phyloP scores from a whole-genome alignment of 2,113 vertebrate genomes.

The Malurus cyaneus region DNA sequence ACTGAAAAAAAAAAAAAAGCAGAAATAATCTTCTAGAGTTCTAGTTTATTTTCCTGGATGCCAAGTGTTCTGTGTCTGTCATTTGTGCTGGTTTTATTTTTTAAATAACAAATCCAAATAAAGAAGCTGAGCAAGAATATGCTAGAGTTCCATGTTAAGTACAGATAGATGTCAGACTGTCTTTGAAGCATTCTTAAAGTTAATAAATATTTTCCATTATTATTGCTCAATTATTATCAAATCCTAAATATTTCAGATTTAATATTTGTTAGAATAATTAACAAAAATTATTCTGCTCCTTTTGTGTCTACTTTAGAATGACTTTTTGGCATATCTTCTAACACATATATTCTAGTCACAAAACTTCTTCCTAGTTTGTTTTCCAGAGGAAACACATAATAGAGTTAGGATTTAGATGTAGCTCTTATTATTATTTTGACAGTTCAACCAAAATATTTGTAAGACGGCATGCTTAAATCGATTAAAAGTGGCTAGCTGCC shows the following conservation, averaged over 20 bases:
- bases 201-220: not conserved
- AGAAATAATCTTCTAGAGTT: not conserved
- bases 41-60: not conserved
- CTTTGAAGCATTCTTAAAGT: not conserved
- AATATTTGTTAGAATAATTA: not conserved
- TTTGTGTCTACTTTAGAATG: not conserved
- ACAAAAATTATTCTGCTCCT: not conserved
- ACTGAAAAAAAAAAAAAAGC: not conserved
- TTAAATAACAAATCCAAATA: not conserved
- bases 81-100: not conserved
- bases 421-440: not conserved
- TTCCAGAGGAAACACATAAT: not conserved
- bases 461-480: not conserved
- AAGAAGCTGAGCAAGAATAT: not conserved
- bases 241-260: not conserved
- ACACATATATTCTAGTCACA: not conserved
- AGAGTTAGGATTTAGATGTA: not conserved
- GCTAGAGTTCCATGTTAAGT: not conserved
- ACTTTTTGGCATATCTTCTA: not conserved
- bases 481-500: not conserved
- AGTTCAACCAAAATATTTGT: not conserved
- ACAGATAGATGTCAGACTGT: not conserved
- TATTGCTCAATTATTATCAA: not conserved
- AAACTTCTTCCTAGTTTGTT: not conserved
- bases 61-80: not conserved